Evolutionary conservation across 1,140 invertebrate species (phyloP), one percentile per base, ranked within the genome.

Genomic region (Trypoxylus dichotomus): DNA sequence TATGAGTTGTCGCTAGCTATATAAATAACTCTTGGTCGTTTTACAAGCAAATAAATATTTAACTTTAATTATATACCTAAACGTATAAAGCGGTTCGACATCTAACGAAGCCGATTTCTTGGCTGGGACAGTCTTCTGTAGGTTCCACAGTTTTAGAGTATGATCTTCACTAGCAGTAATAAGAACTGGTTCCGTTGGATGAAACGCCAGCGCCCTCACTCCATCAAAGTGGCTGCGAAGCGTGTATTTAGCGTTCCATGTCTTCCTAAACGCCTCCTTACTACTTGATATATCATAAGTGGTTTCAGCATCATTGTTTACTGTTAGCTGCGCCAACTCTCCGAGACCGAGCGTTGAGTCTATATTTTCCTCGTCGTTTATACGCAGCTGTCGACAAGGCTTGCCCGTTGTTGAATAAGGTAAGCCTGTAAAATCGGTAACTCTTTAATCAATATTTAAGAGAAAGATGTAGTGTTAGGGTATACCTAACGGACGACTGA

Each of bases 121-220:
- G 74, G 96, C 95, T 84, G 96, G 95, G 79, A 96, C 95, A 80
- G 97, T 98, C 89, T 98, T 98, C 86, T 98, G 96, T 82, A 99
- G 89, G 91, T 99, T 99, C 98, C 98, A 99, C 80, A 99, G 88
- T 90, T 99, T 99, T 0, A 99, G 89, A 68, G 98, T 99, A 85
- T 98, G 96, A 90, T 99, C 98, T 88, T 99, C 98, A 74, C 96
- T 98, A 6, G 97, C 98, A 13, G 98, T 99, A 82, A 99, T 96
- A 71, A 99, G 89, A 71, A 99, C 96, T 58, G 98, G 94, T 86
- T 99, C 98, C 75, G 93, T 93, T 43, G 98, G 97, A 89, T 99
- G 98, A 90, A 99, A 99, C 81, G 97, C 97, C 77, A 99, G 90
- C 76, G 97, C 95, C 81, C 97, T 90, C 27, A 99, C 97, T 84